Evolutionary conservation across 2,888 invertebrate species (phyloP).

Genomic region (Aromia moschata): DNA sequence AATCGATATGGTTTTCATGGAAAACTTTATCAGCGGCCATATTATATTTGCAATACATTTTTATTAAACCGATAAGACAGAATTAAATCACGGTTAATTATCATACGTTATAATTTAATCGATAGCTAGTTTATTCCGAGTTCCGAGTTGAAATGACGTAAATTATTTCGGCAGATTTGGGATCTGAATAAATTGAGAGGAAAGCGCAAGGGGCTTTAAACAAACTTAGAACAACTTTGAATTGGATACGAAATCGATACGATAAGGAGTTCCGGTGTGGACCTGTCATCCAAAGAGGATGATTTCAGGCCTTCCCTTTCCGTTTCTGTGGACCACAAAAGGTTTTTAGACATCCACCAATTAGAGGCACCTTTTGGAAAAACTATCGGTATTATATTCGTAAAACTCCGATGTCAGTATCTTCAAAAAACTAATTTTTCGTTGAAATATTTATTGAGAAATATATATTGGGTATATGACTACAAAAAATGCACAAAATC

Average conservation of each 20-base stretch:
- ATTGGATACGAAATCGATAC: constrained; percentile 38
- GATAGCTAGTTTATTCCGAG: not conserved
- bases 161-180: not conserved
- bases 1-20: no score
- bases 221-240: constrained; percentile 30
- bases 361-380: no score
- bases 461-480: no score
- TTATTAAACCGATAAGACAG: constrained; percentile 1
- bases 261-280: constrained; percentile 28
- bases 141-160: constrained; percentile 7
- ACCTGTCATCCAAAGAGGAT: no score
- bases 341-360: no score
- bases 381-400: no score
- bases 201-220: not conserved
- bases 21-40: not conserved
- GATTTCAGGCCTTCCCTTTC: no score
- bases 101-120: not conserved
- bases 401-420: no score
- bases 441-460: no score
- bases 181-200: not conserved
- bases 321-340: no score
- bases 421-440: no score
- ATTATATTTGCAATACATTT: not conserved
- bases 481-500: no score
- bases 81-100: not conserved